Base-by-base conservation (phyloP, 1,140 invertebrate species). In the Bombus waltoni region DNA sequence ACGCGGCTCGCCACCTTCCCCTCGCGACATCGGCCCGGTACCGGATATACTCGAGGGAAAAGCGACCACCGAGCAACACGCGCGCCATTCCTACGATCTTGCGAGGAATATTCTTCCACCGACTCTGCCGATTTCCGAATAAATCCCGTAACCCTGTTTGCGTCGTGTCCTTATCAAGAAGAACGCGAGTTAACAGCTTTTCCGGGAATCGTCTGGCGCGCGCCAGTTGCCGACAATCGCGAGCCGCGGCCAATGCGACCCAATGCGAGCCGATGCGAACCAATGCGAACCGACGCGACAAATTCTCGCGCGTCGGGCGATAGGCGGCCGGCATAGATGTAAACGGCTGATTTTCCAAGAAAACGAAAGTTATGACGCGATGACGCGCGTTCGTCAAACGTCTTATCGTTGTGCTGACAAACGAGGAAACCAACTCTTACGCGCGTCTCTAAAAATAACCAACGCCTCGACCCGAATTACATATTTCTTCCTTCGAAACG, bases 281-380 rank as follows among this genome's bases (percentile, higher is more conserved):
- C 32, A 32, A 32, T 32, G 32, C 32, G 32, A 32, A 32, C 32
- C 32, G 32, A 32, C 32, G 32, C 32, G 53, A 85, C 65, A 44
- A 57, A 77, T 77, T 44, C 32, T 62, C 68, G 66, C 65, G 59
- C 71, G 85, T 81, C 76, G 70, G 35, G 85, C 44, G 74, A 82
- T 76, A 35, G 74, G 28, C 74, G 42, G 15, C 6, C 47, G 81
- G 44, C 74, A 70, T 75, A 80, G 88, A 87, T 76, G 87, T 80
- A 86, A 66, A 72, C 84, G 38, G 13, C 22, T 6, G 38, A 40
- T 13, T 18, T 89, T 89, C 88, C 79, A 32, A 82, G 88, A 89
- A 89, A 84, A 71, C 38, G 74, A 77, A 78, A 44, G 66, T 81
- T 81, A 73, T 42, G 80, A 79, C 59, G 38, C 84, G 72, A 35